Base-by-base conservation (phyloP, 2,797 vertebrate species). In the Sparidentex hasta region DNA sequence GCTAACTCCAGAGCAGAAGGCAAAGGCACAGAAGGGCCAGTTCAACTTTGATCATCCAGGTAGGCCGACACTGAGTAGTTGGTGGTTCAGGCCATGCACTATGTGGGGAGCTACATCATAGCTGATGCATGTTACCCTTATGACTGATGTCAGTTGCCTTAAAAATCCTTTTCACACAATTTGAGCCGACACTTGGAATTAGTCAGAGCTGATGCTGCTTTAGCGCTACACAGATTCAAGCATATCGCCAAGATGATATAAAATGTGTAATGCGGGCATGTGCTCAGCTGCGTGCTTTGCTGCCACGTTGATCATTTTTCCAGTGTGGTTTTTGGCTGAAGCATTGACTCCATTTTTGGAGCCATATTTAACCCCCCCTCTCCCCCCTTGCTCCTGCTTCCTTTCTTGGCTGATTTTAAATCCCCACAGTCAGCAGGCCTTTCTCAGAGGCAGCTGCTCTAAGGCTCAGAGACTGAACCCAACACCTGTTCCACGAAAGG, bases 31-130 rank as follows among this genome's bases (percentile, higher is more conserved):
- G 18, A 99, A 98, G 93, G 98, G 98, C 86, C 98, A 99, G 80
- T 99, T 97, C 95, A 99, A 99, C 94, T 99, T 99, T 73, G 98
- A 99, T 92, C 98, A 99, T 93, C 98, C 98, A 93, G 98, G 98
- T 99, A 90, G 56, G 50, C 27, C 16, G 52, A 52, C 9, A 18
- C 13, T 58, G 9, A 5, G 33, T 16, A 54, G n/a, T 3, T 29
- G 11, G 6, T 70, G 43, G 9, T 7, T 18, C 9, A 4, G 27
- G 12, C 27, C 47, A 46, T 58, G 23, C 12, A 2, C 51, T 52
- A 7, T 25, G 18, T 61, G 13, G 14, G 25, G 14, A n/a, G 11
- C 4, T 55, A 21, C 29, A 3, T 38, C 46, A 64, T 5, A 13
- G 43, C 9, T 33, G 17, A 5, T 13, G 52, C 21, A 7, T 54